phyloP scores from a whole-genome alignment of 2,888 invertebrate species.

The Callyntrura sp. region DNA sequence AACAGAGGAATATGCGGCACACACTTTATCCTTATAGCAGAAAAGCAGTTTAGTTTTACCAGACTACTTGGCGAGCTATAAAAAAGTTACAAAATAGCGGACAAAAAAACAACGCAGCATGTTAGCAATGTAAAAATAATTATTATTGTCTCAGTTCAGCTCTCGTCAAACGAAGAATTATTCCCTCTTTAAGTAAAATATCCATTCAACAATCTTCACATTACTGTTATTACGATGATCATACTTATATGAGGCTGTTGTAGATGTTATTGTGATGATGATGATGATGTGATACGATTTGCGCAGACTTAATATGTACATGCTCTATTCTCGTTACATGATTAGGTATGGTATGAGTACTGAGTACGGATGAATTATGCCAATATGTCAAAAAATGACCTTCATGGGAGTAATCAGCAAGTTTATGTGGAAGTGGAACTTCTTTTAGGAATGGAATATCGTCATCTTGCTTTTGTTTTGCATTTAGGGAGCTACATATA shows the following conservation, averaged over 20 bases:
- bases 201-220: too few relatives aligned
- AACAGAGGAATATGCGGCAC: neutral
- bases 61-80: too few relatives aligned
- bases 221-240: neutral
- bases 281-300: neutral
- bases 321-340: neutral
- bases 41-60: neutral
- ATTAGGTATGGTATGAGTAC: neutral
- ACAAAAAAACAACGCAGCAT: too few relatives aligned
- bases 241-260: neutral
- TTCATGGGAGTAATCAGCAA: constrained; percentile 51
- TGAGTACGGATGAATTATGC: constrained; percentile 20
- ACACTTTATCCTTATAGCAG: neutral
- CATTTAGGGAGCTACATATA: neutral
- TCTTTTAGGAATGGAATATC: constrained; percentile 31
- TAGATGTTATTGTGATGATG: neutral
- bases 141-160: neutral
- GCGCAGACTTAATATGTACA: neutral
- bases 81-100: too few relatives aligned
- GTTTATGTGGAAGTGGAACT: constrained; percentile 42
- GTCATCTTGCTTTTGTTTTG: neutral
- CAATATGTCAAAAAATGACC: constrained; percentile 69
- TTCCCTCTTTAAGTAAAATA: too few relatives aligned
- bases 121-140: too few relatives aligned
- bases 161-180: neutral